These are phyloP conservation scores for Myzus persicae DNA, from an alignment of 1,140 invertebrate genomes.

Conservation along the genomic window DNA sequence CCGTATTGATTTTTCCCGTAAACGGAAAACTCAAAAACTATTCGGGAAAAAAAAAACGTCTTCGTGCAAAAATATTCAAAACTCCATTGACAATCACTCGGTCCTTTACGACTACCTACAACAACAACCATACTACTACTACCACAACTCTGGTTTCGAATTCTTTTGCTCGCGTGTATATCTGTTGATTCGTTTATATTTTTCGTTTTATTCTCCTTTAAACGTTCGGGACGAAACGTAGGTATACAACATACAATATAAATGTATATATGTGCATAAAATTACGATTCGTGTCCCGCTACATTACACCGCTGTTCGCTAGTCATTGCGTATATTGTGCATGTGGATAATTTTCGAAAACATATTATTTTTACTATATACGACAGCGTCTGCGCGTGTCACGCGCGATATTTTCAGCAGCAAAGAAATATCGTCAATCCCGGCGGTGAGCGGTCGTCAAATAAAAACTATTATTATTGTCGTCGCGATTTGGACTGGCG, in stretches of 20 bases:
- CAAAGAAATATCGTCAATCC: neutral
- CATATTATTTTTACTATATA: neutral
- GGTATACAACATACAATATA: neutral
- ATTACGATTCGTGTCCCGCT: neutral
- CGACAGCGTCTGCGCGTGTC: neutral
- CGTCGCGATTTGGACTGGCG: neutral
- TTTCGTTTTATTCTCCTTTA: neutral
- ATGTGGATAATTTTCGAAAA: neutral
- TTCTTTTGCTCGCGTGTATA: neutral
- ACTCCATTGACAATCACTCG: constrained; percentile 23
- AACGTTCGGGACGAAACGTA: neutral
- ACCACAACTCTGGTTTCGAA: neutral
- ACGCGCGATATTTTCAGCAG: neutral
- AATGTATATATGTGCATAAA: neutral
- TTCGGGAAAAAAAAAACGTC: constrained; percentile 25
- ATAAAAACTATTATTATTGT: neutral
- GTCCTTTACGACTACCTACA: neutral
- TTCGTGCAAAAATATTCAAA: constrained; percentile 16
- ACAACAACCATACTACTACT: neutral
- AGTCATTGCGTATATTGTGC: neutral
- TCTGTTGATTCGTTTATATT: constrained; percentile 9
- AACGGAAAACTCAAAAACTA: constrained; percentile 30
- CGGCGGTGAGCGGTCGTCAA: neutral
- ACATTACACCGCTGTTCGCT: neutral
- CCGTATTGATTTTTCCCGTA: constrained; percentile 50